Conservation (phyloP, 2,113 vertebrate species). For the Apaloderma vittatum region DNA sequence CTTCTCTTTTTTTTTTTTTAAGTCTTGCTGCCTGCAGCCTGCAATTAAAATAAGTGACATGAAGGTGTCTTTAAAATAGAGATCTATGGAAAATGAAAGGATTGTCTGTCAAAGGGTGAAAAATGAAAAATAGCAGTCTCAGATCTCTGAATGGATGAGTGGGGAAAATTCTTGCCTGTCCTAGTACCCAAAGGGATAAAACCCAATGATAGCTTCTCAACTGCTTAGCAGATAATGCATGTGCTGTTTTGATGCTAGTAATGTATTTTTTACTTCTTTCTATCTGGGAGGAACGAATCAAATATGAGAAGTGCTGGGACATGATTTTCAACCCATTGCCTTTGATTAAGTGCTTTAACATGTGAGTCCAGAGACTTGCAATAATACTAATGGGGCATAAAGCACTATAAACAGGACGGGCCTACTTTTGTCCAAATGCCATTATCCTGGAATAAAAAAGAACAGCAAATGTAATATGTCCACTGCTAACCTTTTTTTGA, state of each 20-base stretch:
- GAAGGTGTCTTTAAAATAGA: slow-evolving; percentile 84
- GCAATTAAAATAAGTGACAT: slow-evolving; percentile 82
- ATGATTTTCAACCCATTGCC: slow-evolving; percentile 99
- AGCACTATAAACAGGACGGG: slow-evolving; percentile 82
- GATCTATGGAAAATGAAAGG: slow-evolving; percentile 77
- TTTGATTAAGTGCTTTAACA: slow-evolving; percentile 99
- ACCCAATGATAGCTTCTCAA: slow-evolving; percentile 87
- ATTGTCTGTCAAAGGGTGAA: slow-evolving; percentile 81
- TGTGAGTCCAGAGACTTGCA: slow-evolving; percentile 93
- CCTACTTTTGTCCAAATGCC: slow-evolving; percentile 86
- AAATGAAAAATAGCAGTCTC: slow-evolving; percentile 81
- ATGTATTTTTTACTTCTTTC: slow-evolving; percentile 89
- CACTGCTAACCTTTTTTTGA: slow-evolving; percentile 83
- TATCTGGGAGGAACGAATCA: slow-evolving; percentile 98
- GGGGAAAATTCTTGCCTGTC: slow-evolving; percentile 80
- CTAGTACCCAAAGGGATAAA: slow-evolving; percentile 89
- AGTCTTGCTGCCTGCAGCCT: slow-evolving; percentile 74
- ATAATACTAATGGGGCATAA: slow-evolving; percentile 99
- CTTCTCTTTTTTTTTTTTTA: not conserved
- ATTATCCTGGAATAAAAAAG: slow-evolving; percentile 91
- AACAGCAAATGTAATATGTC: slow-evolving; percentile 88
- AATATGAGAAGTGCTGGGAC: slow-evolving; percentile 93
- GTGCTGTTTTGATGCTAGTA: slow-evolving; percentile 85
- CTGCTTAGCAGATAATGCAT: slow-evolving; percentile 94
- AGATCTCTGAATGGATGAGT: slow-evolving; percentile 84